phyloP scores from a whole-genome alignment of 2,113 vertebrate genomes.

The Epinephelus moara region DNA sequence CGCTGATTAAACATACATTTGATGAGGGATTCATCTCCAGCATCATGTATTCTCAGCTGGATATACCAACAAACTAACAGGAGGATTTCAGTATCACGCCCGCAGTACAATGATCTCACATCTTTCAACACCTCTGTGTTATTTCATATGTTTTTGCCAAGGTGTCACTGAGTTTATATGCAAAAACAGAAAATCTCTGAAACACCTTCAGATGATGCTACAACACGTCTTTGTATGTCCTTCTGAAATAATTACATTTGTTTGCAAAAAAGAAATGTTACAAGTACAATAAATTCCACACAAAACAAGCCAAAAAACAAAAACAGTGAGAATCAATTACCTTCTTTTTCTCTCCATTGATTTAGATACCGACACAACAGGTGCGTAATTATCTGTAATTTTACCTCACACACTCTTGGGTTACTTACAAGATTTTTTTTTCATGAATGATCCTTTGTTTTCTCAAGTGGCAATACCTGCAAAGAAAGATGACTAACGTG shows the following conservation, averaged over 20 bases:
- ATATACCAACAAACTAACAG: constrained; percentile 23
- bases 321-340: too few species aligned
- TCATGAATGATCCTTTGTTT: not conserved
- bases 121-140: constrained; percentile 18
- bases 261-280: too few species aligned
- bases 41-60: constrained; percentile 30
- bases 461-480: not conserved
- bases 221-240: not conserved
- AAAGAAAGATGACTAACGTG: not conserved
- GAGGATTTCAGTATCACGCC: constrained; percentile 17
- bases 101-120: constrained; percentile 16
- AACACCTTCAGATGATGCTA: constrained; percentile 5
- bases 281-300: not conserved
- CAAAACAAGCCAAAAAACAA: not conserved
- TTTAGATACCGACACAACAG: not conserved
- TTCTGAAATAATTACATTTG: not conserved
- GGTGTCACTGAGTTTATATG: not conserved
- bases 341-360: not conserved
- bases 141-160: constrained; percentile 3
- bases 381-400: not conserved
- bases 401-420: not conserved
- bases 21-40: constrained; percentile 22
- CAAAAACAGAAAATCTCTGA: not conserved
- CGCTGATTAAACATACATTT: constrained; percentile 55
- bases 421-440: not conserved